Evolutionary conservation across 2,797 vertebrate genomes (phyloP).

Genomic region (Trachurus trachurus): DNA sequence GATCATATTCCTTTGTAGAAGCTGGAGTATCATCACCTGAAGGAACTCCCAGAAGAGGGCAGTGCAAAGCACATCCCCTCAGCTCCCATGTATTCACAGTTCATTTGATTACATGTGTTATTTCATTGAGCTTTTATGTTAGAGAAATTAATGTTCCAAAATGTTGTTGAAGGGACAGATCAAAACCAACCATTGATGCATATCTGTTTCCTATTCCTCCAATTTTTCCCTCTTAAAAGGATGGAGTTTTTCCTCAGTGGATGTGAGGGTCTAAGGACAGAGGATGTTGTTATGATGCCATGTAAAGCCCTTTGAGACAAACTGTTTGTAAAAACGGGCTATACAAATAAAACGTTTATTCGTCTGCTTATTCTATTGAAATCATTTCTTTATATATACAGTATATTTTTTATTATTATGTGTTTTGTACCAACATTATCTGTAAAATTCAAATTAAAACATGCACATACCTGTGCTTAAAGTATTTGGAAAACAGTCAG

Average conservation of each 20-base stretch:
- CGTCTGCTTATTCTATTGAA: neutral
- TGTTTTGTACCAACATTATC: neutral
- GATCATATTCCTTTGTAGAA: neutral
- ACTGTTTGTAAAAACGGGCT: too few species aligned
- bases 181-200: neutral
- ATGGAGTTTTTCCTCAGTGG: too few species aligned
- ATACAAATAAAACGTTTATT: too few species aligned
- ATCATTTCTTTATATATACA: neutral
- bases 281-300: too few species aligned
- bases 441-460: neutral
- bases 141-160: neutral
- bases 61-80: slow-evolving; percentile 40
- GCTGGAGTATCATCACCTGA: slow-evolving; percentile 14
- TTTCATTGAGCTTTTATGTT: neutral
- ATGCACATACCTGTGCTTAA: neutral
- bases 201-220: too few species aligned
- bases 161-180: neutral
- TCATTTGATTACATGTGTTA: neutral
- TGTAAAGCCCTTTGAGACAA: too few species aligned
- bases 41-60: slow-evolving; percentile 67
- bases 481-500: neutral
- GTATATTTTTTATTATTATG: too few species aligned
- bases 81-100: slow-evolving; percentile 18
- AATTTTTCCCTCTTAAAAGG: too few species aligned
- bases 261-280: too few species aligned